These are phyloP conservation scores for Exephanes ischioxanthus DNA, from an alignment of 2,888 invertebrate genomes.

Conservation along the genomic window DNA sequence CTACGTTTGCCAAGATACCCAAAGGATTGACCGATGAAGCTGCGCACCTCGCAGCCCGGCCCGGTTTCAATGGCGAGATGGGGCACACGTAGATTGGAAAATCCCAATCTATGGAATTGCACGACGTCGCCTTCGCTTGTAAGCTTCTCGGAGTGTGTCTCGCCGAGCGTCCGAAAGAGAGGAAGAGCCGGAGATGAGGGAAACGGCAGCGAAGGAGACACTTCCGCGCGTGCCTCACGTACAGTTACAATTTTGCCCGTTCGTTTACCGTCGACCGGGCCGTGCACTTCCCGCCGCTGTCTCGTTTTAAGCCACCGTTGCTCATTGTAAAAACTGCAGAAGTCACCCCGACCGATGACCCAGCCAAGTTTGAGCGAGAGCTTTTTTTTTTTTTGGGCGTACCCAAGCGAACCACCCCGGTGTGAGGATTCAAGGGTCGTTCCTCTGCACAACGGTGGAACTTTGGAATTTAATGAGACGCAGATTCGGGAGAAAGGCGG, in stretches of 20 bases:
- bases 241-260: slow-evolving; percentile 9
- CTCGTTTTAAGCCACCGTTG: background rate
- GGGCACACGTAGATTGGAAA: slow-evolving; percentile 63
- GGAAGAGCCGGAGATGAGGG: background rate
- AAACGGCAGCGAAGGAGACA: background rate
- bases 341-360: background rate
- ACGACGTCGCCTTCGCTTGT: slow-evolving; percentile 8
- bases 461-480: slow-evolving; percentile 2
- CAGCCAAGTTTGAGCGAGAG: background rate
- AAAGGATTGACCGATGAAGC: slow-evolving; percentile 47
- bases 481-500: slow-evolving; percentile 7
- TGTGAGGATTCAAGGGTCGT: background rate
- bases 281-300: background rate
- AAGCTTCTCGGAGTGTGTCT: slow-evolving; percentile 25
- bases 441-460: background rate
- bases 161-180: slow-evolving; percentile 15
- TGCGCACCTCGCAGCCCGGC: slow-evolving; percentile 22
- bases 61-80: slow-evolving; percentile 47
- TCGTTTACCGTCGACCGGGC: background rate
- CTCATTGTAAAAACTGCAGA: background rate
- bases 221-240: slow-evolving; percentile 6
- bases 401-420: background rate
- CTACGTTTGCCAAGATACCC: slow-evolving; percentile 28
- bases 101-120: slow-evolving; percentile 63
- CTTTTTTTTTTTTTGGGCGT: background rate